Evolutionary conservation across 2,797 vertebrate species (phyloP).

Genomic region (Lepus townsendii): DNA sequence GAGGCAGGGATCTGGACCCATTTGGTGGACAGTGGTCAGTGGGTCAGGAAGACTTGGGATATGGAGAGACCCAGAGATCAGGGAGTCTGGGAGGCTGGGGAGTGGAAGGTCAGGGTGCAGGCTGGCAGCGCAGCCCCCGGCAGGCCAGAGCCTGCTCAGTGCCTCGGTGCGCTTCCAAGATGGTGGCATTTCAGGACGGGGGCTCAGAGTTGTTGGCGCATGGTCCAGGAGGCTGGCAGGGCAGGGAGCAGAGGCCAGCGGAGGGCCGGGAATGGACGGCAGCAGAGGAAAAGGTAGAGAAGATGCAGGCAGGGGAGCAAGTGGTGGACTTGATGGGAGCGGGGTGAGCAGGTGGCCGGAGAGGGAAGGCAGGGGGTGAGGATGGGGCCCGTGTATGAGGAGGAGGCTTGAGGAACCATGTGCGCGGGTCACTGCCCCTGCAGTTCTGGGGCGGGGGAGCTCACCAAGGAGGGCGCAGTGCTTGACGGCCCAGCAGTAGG

Average conservation of each 20-base stretch:
- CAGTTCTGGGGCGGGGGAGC: constrained; percentile 4
- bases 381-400: neutral
- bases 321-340: neutral
- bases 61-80: neutral
- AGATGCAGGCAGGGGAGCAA: neutral
- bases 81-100: neutral
- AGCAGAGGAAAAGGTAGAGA: neutral
- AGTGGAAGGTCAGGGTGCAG: neutral
- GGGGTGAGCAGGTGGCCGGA: neutral
- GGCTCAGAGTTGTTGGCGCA: neutral
- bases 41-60: neutral
- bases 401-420: neutral
- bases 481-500: constrained; percentile 96
- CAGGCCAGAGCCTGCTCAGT: neutral
- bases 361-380: neutral
- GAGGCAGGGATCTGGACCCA: neutral
- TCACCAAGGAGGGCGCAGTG: constrained; percentile 94
- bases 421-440: neutral
- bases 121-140: neutral
- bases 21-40: neutral
- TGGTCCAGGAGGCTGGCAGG: neutral
- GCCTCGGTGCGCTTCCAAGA: neutral
- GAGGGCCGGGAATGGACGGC: neutral
- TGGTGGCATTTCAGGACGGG: neutral
- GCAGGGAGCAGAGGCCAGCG: neutral